Evolutionary conservation across 2,113 vertebrate genomes (phyloP).

Genomic region (Geococcyx californianus): DNA sequence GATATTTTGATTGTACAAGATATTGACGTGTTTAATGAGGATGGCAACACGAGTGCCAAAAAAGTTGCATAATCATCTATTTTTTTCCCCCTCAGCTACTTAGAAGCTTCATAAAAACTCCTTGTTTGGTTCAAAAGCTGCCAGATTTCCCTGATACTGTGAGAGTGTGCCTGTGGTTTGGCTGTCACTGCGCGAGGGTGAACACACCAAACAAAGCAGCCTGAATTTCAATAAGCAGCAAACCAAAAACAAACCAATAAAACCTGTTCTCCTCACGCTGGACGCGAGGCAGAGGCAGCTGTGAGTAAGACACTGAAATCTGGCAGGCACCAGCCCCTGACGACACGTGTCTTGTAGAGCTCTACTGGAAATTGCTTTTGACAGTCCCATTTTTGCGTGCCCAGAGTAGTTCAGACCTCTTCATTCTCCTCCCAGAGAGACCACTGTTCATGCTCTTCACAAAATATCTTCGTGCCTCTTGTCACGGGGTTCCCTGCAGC

Average conservation of each 20-base stretch:
- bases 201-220: not conserved
- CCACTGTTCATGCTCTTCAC: fast-evolving
- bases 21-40: not conserved
- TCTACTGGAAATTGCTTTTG: not conserved
- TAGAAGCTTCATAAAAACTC: not conserved
- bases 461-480: not conserved
- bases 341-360: not conserved
- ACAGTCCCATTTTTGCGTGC: not conserved
- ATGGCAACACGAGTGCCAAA: not conserved
- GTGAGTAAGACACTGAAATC: fast-evolving
- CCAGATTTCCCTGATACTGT: not conserved
- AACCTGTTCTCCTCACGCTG: not conserved
- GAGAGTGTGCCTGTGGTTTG: fast-evolving
- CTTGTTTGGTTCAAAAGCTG: not conserved
- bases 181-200: not conserved
- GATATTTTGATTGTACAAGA: not conserved
- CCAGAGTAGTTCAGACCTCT: not conserved
- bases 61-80: not conserved
- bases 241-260: not conserved
- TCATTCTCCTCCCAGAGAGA: not conserved
- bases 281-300: fast-evolving
- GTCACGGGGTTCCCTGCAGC: not conserved
- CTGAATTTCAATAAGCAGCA: not conserved
- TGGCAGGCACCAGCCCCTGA: not conserved
- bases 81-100: not conserved